These are phyloP conservation scores for Lates japonicus DNA, from an alignment of 2,797 vertebrate species.

Conservation along the genomic window DNA sequence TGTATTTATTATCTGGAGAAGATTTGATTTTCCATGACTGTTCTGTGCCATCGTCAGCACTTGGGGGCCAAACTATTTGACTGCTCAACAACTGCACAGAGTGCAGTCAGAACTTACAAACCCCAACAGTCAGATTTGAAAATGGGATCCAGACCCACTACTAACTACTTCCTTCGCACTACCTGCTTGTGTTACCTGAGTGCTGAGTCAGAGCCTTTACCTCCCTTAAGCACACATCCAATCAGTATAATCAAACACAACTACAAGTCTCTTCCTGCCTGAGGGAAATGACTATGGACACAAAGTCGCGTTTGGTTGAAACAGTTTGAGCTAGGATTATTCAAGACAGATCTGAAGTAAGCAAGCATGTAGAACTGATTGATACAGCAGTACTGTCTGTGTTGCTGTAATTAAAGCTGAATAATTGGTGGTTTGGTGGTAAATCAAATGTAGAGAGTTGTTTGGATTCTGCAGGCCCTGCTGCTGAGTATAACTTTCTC, in stretches of 20 bases:
- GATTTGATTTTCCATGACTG: constrained; percentile 57
- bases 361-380: constrained; percentile 52
- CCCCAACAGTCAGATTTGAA: constrained; percentile 36
- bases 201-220: constrained; percentile 42
- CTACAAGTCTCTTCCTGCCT: constrained; percentile 40
- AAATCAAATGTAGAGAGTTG: constrained; percentile 67
- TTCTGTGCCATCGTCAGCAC: constrained; percentile 33
- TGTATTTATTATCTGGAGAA: constrained; percentile 53
- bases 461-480: constrained; percentile 37
- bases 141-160: constrained; percentile 55
- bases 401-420: constrained; percentile 79
- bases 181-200: constrained; percentile 41
- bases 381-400: constrained; percentile 52
- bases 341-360: constrained; percentile 42
- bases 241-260: constrained; percentile 60
- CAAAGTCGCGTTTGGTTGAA: constrained; percentile 38
- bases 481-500: constrained; percentile 62
- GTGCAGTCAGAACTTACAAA: constrained; percentile 39
- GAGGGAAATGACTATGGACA: constrained; percentile 39
- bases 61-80: constrained; percentile 40
- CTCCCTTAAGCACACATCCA: constrained; percentile 37
- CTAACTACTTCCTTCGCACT: constrained; percentile 31
- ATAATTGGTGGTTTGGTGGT: constrained; percentile 70
- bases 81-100: constrained; percentile 37
- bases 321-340: constrained; percentile 35